Evolutionary conservation across 2,113 vertebrate genomes (phyloP).

Genomic region (Calidris pygmaea): DNA sequence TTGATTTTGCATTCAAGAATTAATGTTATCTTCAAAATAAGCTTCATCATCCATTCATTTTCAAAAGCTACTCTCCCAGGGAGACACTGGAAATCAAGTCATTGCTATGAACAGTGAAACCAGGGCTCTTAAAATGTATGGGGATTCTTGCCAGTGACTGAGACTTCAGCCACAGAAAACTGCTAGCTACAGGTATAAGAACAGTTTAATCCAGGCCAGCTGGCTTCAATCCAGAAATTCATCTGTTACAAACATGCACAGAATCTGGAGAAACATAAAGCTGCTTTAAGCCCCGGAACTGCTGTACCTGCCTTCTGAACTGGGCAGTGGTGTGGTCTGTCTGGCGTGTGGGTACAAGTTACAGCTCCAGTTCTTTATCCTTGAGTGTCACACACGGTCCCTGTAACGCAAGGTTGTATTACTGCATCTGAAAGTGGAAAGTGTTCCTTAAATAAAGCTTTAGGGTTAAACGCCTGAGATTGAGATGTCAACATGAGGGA

Average conservation of each 20-base stretch:
- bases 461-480: background rate
- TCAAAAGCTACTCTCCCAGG: background rate
- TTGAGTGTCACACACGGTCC: background rate
- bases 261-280: constrained; percentile 34
- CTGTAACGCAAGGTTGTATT: background rate
- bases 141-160: background rate
- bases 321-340: background rate
- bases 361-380: background rate
- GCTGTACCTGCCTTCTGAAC: background rate
- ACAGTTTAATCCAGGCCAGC: background rate
- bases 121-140: background rate
- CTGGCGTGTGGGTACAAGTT: background rate
- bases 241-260: background rate
- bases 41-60: background rate
- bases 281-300: constrained; percentile 1
- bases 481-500: background rate
- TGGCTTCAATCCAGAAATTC: background rate
- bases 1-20: background rate
- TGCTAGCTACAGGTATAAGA: background rate
- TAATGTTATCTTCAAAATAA: constrained; percentile 6
- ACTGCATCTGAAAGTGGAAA: constrained; percentile 5
- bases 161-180: background rate
- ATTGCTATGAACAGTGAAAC: background rate
- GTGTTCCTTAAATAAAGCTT: constrained; percentile 24
- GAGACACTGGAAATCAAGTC: background rate